Evolutionary conservation across 2,797 vertebrate genomes (phyloP).

Genomic region (Sebastes wilsoni): DNA sequence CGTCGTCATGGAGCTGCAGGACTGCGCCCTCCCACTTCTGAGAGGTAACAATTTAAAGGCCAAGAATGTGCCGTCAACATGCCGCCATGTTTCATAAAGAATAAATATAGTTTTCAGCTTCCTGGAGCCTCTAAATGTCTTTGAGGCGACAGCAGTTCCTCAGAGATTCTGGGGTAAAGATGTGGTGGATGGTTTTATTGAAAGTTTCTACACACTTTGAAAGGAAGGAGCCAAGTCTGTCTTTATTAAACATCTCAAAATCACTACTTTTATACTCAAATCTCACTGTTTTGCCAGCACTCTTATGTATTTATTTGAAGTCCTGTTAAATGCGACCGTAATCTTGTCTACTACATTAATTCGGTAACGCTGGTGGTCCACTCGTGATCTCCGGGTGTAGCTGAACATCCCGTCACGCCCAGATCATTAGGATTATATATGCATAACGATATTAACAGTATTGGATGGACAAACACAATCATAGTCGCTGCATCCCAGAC

Average conservation of each 20-base stretch:
- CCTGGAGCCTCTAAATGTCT: no score
- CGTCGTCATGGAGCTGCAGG: conserved; percentile 97
- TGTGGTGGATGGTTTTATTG: no score
- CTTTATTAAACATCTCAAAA: background rate
- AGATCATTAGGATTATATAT: background rate
- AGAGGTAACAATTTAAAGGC: conserved; percentile 80
- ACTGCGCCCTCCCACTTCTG: conserved; percentile 93
- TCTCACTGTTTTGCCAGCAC: no score
- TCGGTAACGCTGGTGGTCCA: background rate
- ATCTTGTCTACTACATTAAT: background rate
- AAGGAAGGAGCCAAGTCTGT: no score
- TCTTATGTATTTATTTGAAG: background rate
- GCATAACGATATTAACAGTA: background rate
- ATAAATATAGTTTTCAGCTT: no score
- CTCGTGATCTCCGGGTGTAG: background rate
- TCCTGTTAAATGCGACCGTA: background rate
- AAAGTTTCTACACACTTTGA: no score
- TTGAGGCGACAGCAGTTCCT: no score
- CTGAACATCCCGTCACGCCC: background rate
- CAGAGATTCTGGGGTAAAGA: no score
- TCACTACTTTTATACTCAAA: background rate
- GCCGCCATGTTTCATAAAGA: no score
- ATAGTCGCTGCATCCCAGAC: background rate
- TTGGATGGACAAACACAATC: background rate
- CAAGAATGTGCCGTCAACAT: no score